Conservation (phyloP, 2,113 vertebrate species). For the Chinchilla lanigera region DNA sequence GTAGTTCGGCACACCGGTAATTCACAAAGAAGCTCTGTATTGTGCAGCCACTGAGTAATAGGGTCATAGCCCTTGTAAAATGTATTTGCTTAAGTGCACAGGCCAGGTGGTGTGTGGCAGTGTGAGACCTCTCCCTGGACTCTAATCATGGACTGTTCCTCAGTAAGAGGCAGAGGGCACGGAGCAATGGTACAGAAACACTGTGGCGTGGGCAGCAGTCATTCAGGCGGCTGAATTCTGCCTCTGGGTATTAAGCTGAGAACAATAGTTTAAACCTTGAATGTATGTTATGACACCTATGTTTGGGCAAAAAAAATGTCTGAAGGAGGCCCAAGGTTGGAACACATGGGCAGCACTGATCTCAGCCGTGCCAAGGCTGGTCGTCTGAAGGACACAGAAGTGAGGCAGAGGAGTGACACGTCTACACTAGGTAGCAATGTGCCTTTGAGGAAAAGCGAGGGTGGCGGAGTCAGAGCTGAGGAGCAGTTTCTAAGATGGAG, state of each 20-base stretch:
- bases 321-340: neutral
- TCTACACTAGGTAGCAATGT: neutral
- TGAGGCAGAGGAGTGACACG: conserved; percentile 67
- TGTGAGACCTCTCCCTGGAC: neutral
- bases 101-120: conserved; percentile 14
- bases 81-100: neutral
- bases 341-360: neutral
- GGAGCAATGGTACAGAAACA: neutral
- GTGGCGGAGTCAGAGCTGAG: conserved; percentile 39
- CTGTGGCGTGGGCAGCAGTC: neutral
- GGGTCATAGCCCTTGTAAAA: neutral
- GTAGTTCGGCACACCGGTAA: neutral
- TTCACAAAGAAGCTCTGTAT: neutral
- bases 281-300: conserved; percentile 25
- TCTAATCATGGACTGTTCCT: neutral
- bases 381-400: conserved; percentile 76
- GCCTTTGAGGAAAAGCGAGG: conserved; percentile 60
- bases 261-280: conserved; percentile 44
- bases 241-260: neutral
- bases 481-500: conserved; percentile 68
- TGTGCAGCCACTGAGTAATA: neutral
- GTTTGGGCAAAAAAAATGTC: conserved; percentile 35
- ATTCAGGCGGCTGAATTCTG: neutral
- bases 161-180: rapidly evolving
- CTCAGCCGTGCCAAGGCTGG: conserved; percentile 52